Evolutionary conservation across 2,113 vertebrate genomes (phyloP).

Genomic region (Gasterosteus nipponicus): DNA sequence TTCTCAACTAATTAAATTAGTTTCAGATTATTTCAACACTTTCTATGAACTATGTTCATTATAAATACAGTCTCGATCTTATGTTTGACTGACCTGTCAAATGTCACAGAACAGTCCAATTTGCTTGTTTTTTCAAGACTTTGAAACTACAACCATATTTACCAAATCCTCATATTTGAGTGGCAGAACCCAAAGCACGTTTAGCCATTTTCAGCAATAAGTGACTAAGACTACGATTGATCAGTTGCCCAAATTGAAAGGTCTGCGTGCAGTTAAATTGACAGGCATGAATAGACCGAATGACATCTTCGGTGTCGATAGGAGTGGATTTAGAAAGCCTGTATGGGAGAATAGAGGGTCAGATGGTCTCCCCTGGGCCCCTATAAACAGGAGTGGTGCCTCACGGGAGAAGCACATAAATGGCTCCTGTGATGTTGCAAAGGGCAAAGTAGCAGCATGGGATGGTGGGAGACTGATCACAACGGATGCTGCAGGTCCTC

Average conservation of each 20-base stretch:
- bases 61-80: not conserved
- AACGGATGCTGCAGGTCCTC: conserved; percentile 33
- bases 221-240: not conserved
- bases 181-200: not conserved
- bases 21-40: not conserved
- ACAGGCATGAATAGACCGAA: conserved; percentile 18
- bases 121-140: not conserved
- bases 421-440: conserved; percentile 62
- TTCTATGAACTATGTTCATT: not conserved
- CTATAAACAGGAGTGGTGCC: conserved; percentile 30
- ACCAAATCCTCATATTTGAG: not conserved
- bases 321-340: conserved; percentile 22
- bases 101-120: not conserved
- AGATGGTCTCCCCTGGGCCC: conserved; percentile 34
- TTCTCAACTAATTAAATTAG: not conserved
- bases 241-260: not conserved
- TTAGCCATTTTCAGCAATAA: not conserved
- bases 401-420: conserved; percentile 50
- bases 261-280: too few species aligned
- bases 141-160: not conserved
- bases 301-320: not conserved
- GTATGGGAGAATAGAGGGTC: conserved; percentile 32
- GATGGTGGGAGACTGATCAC: conserved; percentile 25
- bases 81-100: not conserved
- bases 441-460: conserved; percentile 60